phyloP scores from a whole-genome alignment of 2,113 vertebrate species.

The Chionomys nivalis region DNA sequence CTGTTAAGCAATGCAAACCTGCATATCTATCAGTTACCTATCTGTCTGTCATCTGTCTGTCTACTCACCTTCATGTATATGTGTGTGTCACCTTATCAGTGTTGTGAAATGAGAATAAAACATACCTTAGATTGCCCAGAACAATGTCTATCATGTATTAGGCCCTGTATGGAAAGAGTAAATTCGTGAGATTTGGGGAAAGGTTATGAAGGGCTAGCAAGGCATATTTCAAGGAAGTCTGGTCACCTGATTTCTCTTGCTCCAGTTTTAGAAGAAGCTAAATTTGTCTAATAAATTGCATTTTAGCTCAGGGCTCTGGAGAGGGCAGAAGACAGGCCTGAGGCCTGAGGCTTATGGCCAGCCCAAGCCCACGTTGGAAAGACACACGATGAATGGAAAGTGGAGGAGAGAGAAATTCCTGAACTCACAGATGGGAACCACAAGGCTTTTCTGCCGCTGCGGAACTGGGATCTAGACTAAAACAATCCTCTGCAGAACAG shows the following conservation, averaged over 20 bases:
- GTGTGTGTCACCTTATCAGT: background rate
- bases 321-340: slow-evolving; percentile 12
- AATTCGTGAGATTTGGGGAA: background rate
- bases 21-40: too few species aligned
- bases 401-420: slow-evolving; percentile 84
- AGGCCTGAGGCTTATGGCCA: slow-evolving; percentile 39
- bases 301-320: slow-evolving; percentile 44
- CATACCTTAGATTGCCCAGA: background rate
- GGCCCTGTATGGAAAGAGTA: background rate
- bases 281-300: slow-evolving; percentile 60
- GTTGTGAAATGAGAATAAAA: background rate
- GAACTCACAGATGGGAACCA: slow-evolving; percentile 83
- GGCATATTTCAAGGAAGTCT: slow-evolving; percentile 33
- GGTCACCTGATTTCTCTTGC: background rate
- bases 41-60: background rate
- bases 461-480: slow-evolving; percentile 85
- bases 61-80: background rate
- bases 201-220: background rate
- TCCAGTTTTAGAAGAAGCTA: background rate
- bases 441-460: slow-evolving; percentile 83
- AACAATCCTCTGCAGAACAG: slow-evolving; percentile 88
- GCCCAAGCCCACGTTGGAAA: slow-evolving; percentile 37
- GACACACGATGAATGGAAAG: slow-evolving; percentile 80
- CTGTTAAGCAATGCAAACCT: background rate
- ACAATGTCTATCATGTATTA: background rate